Evolutionary conservation across 2,113 vertebrate species (phyloP).

Genomic region (Misgurnus mizolepis): DNA sequence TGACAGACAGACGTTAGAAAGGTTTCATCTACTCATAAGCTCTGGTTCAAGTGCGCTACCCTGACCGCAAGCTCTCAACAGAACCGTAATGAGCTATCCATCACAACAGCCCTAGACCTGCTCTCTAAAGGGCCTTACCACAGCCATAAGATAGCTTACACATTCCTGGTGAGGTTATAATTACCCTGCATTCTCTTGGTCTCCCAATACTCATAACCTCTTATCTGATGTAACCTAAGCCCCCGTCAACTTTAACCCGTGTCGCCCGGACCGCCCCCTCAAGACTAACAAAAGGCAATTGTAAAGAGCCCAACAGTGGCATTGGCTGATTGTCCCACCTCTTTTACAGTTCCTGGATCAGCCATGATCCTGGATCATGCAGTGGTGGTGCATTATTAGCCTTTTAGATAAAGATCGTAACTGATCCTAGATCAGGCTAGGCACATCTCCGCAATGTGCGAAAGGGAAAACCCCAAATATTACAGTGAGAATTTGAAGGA

Average conservation of each 20-base stretch:
- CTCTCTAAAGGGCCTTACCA: slow-evolving; percentile 8
- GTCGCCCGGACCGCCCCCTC: slow-evolving; percentile 58
- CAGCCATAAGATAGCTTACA: slow-evolving; percentile 72
- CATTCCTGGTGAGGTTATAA: slow-evolving; percentile 75
- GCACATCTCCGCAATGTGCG: background rate
- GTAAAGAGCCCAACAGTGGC: slow-evolving; percentile 70
- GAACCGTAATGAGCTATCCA: background rate
- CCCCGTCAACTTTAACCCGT: slow-evolving; percentile 72
- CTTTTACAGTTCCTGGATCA: background rate
- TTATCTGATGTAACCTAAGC: slow-evolving; percentile 79
- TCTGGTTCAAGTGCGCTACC: slow-evolving; percentile 5
- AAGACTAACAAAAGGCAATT: slow-evolving; percentile 75
- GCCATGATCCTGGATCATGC: background rate
- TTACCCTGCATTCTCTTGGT: slow-evolving; percentile 68
- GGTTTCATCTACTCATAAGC: background rate
- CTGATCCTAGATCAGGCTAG: slow-evolving; percentile 23
- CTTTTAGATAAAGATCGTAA: background rate
- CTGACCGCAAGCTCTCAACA: slow-evolving; percentile 1
- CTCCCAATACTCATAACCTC: slow-evolving; percentile 73
- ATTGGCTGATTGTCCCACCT: slow-evolving; percentile 56
- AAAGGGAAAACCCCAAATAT: slow-evolving; percentile 25
- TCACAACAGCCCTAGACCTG: slow-evolving; percentile 2
- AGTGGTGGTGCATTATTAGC: background rate
- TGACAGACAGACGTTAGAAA: background rate
- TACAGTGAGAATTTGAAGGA: background rate